Conservation (phyloP, 2,797 vertebrate genomes). For the Sebastes dallii region DNA sequence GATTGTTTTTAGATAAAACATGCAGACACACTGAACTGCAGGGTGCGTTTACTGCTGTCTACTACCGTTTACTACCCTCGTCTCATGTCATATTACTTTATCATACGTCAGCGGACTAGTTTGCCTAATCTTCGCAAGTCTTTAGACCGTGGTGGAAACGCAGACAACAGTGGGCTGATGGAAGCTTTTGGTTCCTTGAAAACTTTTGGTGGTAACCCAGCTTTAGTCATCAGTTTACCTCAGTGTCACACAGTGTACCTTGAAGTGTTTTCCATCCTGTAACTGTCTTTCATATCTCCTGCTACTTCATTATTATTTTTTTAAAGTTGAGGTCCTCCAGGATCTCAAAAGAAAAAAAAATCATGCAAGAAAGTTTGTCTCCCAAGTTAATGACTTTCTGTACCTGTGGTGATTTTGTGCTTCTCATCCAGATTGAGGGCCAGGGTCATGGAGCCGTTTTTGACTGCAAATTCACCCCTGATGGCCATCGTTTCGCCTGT, state of each 20-base stretch:
- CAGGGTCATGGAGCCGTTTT: constrained; percentile 98
- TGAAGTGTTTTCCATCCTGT: background rate
- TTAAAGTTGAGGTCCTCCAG: background rate
- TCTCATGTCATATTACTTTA: too few species aligned
- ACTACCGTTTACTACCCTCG: too few species aligned
- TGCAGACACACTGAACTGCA: too few species aligned
- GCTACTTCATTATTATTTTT: background rate
- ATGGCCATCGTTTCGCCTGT: constrained; percentile 95
- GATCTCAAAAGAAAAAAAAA: background rate
- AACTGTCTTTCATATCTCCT: background rate
- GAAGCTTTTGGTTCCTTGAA: too few species aligned
- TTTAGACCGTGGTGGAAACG: too few species aligned
- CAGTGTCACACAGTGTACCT: background rate
- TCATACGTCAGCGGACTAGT: too few species aligned
- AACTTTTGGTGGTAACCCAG: too few species aligned
- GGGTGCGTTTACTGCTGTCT: too few species aligned
- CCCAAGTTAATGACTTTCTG: background rate
- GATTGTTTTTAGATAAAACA: too few species aligned
- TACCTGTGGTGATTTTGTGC: constrained; percentile 5
- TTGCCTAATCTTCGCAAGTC: too few species aligned
- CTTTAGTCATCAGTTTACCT: background rate
- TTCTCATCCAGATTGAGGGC: constrained; percentile 89
- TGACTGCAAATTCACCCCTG: constrained; percentile 96
- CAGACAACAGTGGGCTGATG: too few species aligned
- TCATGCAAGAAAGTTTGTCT: background rate